Evolutionary conservation across 2,113 vertebrate species (phyloP).

Genomic region (Entelurus aequoreus): DNA sequence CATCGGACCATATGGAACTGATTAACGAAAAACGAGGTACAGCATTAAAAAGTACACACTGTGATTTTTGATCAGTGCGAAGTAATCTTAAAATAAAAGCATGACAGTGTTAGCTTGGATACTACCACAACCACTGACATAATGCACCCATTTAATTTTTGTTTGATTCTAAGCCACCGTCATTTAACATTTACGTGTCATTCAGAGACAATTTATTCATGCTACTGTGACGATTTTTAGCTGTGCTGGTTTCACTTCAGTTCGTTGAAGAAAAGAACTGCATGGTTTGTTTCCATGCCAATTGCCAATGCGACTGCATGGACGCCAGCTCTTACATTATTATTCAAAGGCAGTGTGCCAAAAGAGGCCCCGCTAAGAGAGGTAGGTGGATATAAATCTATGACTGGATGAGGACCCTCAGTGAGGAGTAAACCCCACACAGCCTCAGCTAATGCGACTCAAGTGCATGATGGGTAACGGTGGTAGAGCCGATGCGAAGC

Average conservation of each 20-base stretch:
- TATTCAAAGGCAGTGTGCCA: slow-evolving; percentile 26
- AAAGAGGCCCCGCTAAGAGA: slow-evolving; percentile 33
- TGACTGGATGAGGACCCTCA: slow-evolving; percentile 39
- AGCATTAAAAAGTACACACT: too few relatives aligned
- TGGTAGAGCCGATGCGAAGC: slow-evolving; percentile 33
- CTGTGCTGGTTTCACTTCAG: background rate
- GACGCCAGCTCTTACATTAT: slow-evolving; percentile 16
- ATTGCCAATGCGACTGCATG: slow-evolving; percentile 10
- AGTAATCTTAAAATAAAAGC: too few relatives aligned
- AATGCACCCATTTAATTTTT: too few relatives aligned
- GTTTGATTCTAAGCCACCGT: too few relatives aligned
- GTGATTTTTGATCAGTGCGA: too few relatives aligned
- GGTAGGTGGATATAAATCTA: slow-evolving; percentile 43
- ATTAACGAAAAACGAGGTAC: too few relatives aligned
- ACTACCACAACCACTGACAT: too few relatives aligned
- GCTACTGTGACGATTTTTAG: background rate
- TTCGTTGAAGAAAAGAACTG: background rate
- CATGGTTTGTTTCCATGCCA: slow-evolving; percentile 22
- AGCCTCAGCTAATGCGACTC: slow-evolving; percentile 46
- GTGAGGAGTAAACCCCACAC: slow-evolving; percentile 36
- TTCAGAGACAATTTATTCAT: too few relatives aligned
- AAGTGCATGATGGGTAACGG: slow-evolving; percentile 49
- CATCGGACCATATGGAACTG: too few relatives aligned
- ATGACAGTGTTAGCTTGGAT: too few relatives aligned
- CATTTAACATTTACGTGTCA: background rate